A percentile compares a stretch with the other conserved stretches of the same genome.
These are phyloP conservation scores for Chiloscyllium plagiosum DNA, from an alignment of 2,113 vertebrate species.

Conservation along the genomic window DNA sequence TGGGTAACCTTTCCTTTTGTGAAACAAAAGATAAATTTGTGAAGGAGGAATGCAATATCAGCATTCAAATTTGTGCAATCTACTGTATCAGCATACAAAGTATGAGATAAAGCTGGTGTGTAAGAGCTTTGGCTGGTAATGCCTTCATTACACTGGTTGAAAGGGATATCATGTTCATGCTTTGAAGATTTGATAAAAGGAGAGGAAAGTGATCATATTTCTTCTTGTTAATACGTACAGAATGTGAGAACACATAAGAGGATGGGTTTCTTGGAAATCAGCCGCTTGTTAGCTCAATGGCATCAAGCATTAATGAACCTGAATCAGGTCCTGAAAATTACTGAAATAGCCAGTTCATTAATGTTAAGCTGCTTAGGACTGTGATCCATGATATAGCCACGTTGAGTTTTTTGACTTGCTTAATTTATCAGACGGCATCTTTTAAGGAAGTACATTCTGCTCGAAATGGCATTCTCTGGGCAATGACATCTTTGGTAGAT, in stretches of 20 bases:
- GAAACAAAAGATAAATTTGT: background rate
- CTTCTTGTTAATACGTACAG: background rate
- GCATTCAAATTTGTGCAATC: background rate
- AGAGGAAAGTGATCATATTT: background rate
- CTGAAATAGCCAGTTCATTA: background rate
- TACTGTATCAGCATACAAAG: background rate
- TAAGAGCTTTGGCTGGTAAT: background rate
- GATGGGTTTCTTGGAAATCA: constrained; percentile 42
- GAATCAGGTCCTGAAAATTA: constrained; percentile 39
- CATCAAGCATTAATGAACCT: constrained; percentile 49
- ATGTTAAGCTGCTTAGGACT: background rate
- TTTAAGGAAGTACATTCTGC: background rate
- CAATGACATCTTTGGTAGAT: background rate
- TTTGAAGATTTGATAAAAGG: background rate
- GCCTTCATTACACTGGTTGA: background rate
- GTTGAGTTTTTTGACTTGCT: background rate
- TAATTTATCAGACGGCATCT: background rate
- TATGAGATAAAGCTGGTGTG: background rate
- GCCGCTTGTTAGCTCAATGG: constrained; percentile 47
- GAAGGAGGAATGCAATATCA: background rate
- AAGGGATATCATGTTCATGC: constrained; percentile 7
- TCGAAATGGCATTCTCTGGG: background rate
- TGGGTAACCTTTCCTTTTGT: background rate
- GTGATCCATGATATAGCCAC: background rate
- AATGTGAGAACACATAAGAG: constrained; percentile 50